Evolutionary conservation across 1,140 invertebrate genomes (phyloP), one percentile per base, ranked within the genome.

Genomic region (Ylistrum balloti): DNA sequence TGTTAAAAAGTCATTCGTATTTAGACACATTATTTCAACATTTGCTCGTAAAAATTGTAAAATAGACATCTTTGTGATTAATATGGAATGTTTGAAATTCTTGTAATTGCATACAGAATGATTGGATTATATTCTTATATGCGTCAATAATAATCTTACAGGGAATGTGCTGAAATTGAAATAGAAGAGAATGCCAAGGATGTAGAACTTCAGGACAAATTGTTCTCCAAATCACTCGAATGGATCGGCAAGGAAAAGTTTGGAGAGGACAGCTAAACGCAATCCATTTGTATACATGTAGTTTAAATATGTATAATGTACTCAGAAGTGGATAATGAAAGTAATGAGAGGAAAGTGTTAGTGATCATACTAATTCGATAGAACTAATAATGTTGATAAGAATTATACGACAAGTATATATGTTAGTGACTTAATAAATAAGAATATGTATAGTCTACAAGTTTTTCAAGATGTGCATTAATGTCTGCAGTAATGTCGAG

Each of bases 191-290:
- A 56, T 35, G 90, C 56, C 20, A 33, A 87, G 38, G 90, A 94
- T 90, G 91, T 87, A 41, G 92, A 93, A 85, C 86, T 94, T 20
- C 91, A 91, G 86, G 89, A 94, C 32, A 92, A 93, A 33, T 85
- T 95, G 22, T 94, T 93, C 89, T 88, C 90, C 89, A 89, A 93
- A 86, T 91, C 93, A 20, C 22, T 94, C 38, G 91, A 94, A 56
- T 93, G 94, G 94, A 94, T 91, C n/a, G 88, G 92, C 33, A 34
- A 92, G 48, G 88, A 91, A 41, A 74, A 93, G 87, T 90, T 91
- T 86, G 91, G 90, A 22, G 28, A 74, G 56, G 56, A 74, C 5
- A 74, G 56, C n/a, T 74, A 74, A 74, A 74, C 9, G 2, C 7
- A 5, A 74, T n/a, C 1, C 13, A 7, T 38, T 38, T 38, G 35